phyloP scores from a whole-genome alignment of 2,113 vertebrate genomes.

The Monarcha castaneiventris region DNA sequence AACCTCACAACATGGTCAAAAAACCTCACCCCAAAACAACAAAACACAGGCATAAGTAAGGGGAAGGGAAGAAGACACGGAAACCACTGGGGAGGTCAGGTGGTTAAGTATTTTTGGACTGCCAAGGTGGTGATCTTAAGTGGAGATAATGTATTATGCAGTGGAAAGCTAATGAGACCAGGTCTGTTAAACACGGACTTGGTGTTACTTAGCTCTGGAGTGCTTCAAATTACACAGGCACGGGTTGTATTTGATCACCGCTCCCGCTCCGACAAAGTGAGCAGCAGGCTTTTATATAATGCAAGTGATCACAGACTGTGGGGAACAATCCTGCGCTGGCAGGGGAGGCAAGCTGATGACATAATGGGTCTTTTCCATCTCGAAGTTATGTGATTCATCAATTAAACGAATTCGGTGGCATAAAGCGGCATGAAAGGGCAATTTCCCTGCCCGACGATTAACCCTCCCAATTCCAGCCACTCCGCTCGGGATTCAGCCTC shows the following conservation, averaged over 20 bases:
- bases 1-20: neutral
- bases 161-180: slow-evolving; percentile 22
- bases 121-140: slow-evolving; percentile 15
- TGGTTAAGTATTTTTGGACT: neutral
- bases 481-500: neutral
- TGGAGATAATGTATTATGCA: slow-evolving; percentile 43
- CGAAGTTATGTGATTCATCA: slow-evolving; percentile 40
- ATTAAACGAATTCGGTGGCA: slow-evolving; percentile 2
- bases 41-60: neutral
- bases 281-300: slow-evolving; percentile 18
- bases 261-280: neutral
- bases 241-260: neutral
- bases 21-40: neutral
- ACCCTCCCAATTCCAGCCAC: neutral
- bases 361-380: slow-evolving; percentile 31
- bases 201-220: slow-evolving; percentile 13
- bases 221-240: slow-evolving; percentile 34
- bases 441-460: neutral
- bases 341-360: neutral
- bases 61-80: neutral
- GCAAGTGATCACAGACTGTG: neutral
- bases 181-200: slow-evolving; percentile 14
- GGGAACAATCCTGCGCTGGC: slow-evolving; percentile 3
- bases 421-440: slow-evolving; percentile 1
- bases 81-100: neutral